A percentile compares a stretch with the other conserved stretches of the same genome.
Conservation (phyloP, 2,888 invertebrate species). For the Lithosia quadra region DNA sequence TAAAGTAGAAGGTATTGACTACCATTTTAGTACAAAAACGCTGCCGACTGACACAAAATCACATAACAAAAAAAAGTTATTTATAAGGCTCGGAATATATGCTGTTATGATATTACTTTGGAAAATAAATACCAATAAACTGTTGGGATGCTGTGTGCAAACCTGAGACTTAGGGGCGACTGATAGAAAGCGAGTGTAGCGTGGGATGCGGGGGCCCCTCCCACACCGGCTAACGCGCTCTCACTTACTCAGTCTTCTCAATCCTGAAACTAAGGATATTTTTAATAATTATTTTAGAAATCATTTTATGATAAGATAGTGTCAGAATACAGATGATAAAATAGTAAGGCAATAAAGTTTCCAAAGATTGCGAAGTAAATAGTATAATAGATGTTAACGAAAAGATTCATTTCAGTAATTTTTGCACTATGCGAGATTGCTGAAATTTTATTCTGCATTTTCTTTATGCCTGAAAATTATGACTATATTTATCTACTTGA, state of each 20-base stretch:
- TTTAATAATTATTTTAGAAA: conserved; percentile 3
- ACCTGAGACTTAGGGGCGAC: conserved; percentile 85
- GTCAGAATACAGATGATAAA: not conserved
- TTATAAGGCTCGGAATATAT: conserved; percentile 40
- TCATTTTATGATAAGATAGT: not conserved
- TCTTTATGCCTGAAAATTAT: conserved; percentile 41
- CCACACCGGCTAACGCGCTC: conserved; percentile 61
- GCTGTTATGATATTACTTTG: conserved; percentile 43
- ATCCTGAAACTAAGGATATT: conserved; percentile 26
- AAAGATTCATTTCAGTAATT: not conserved
- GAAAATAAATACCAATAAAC: conserved; percentile 60
- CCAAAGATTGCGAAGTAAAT: not conserved
- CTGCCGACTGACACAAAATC: conserved; percentile 25
- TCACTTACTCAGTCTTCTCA: conserved; percentile 58
- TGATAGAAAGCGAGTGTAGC: conserved; percentile 75
- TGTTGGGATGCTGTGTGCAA: conserved; percentile 81
- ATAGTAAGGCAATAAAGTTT: not conserved
- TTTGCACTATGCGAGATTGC: conserved; percentile 7
- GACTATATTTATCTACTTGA: conserved; percentile 38
- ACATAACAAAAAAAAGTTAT: conserved; percentile 40
- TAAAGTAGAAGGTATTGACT: conserved; percentile 47
- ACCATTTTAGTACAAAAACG: conserved; percentile 54
- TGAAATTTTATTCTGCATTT: conserved; percentile 23
- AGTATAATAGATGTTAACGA: not conserved
- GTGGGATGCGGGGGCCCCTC: conserved; percentile 68